A percentile compares a stretch with the other conserved stretches of the same genome.
Evolutionary conservation across 2,797 vertebrate genomes (phyloP).

Genomic region (Caiman crocodilus): DNA sequence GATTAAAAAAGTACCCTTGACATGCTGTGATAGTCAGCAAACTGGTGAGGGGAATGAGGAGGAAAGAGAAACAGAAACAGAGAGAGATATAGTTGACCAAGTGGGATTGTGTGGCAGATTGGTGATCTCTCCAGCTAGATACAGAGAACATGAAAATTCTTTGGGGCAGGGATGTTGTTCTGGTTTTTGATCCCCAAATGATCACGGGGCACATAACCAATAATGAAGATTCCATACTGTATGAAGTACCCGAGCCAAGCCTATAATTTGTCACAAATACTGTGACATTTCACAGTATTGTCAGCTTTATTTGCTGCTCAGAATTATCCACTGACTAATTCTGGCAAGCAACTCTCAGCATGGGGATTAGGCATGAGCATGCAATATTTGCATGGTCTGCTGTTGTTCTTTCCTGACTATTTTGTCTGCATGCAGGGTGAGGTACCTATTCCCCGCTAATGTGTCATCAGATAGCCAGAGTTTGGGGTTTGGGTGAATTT

Average conservation of each 20-base stretch:
- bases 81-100: rapidly evolving
- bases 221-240: background rate
- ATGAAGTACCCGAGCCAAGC: background rate
- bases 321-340: background rate
- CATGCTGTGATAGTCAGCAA: background rate
- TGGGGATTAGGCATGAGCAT: background rate
- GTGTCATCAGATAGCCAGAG: background rate
- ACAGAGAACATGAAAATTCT: background rate
- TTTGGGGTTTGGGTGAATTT: conserved; percentile 17
- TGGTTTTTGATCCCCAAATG: background rate
- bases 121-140: background rate
- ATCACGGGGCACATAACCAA: too few relatives aligned
- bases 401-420: background rate
- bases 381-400: background rate
- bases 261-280: background rate
- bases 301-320: background rate
- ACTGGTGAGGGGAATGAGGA: background rate
- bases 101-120: background rate
- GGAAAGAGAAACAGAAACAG: rapidly evolving
- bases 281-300: background rate
- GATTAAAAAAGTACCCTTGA: rapidly evolving
- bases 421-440: background rate
- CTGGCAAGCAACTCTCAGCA: background rate
- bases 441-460: background rate
- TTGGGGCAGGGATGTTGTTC: background rate